phyloP scores from a whole-genome alignment of 2,797 vertebrate species.

The Tarsius wallacei region DNA sequence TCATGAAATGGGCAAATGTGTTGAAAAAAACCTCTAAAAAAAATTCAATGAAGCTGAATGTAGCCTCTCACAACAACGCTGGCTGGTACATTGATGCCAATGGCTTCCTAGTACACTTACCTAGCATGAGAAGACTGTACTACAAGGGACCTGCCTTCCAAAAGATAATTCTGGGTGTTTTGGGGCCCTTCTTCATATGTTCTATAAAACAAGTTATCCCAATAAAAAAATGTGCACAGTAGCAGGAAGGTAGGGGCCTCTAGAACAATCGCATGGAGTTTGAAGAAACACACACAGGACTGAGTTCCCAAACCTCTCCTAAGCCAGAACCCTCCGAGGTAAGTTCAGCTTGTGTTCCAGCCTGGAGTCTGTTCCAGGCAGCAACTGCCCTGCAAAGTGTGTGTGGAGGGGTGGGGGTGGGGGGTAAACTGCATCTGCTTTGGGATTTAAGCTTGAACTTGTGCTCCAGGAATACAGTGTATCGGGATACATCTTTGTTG shows the following conservation, averaged over 20 bases:
- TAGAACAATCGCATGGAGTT: neutral
- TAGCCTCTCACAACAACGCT: too few relatives aligned
- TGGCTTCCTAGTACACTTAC: too few relatives aligned
- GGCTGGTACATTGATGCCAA: too few relatives aligned
- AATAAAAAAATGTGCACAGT: neutral
- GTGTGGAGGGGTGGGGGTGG: too few relatives aligned
- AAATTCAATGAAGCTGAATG: too few relatives aligned
- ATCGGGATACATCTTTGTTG: neutral
- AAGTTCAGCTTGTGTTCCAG: constrained; percentile 69
- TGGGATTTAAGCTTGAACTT: constrained; percentile 76
- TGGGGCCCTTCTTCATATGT: neutral
- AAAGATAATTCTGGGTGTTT: too few relatives aligned
- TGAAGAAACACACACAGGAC: constrained; percentile 67
- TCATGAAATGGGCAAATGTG: too few relatives aligned
- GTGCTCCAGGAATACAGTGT: constrained; percentile 8
- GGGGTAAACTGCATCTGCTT: neutral
- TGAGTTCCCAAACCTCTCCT: constrained; percentile 70
- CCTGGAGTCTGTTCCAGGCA: constrained; percentile 71
- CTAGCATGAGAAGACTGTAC: too few relatives aligned
- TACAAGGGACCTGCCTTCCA: too few relatives aligned
- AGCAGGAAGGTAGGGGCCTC: neutral
- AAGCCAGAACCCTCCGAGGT: constrained; percentile 71
- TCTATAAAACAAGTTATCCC: neutral
- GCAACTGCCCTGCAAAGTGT: too few relatives aligned
- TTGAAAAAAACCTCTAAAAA: too few relatives aligned